Conservation (phyloP, 2,113 vertebrate species). For the Cyphomyrus plagiostoma region DNA sequence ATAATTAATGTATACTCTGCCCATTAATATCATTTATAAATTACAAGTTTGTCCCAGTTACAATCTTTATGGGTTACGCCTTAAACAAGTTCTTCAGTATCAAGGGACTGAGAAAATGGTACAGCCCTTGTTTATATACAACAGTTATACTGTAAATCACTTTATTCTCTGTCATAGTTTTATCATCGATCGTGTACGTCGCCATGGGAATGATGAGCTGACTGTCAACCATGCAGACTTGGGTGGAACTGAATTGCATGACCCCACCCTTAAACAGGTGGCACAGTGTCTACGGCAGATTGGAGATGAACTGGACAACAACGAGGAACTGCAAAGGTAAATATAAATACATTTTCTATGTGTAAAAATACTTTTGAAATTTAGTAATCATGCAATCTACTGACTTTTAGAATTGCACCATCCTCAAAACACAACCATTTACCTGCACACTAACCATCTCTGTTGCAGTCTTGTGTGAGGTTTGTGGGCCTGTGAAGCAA, state of each 20-base stretch:
- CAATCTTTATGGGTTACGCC: background rate
- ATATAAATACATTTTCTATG: background rate
- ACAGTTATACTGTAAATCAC: background rate
- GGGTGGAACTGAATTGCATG: slow-evolving; percentile 47
- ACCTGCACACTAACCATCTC: background rate
- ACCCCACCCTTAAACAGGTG: slow-evolving; percentile 68
- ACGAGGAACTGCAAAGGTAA: slow-evolving; percentile 73
- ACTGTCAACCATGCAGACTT: slow-evolving; percentile 49
- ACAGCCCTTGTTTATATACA: background rate
- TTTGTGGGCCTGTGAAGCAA: background rate
- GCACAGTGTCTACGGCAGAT: slow-evolving; percentile 77
- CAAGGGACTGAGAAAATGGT: background rate
- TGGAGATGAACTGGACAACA: slow-evolving; percentile 78
- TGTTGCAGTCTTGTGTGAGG: background rate
- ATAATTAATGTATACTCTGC: background rate
- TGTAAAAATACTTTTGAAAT: background rate
- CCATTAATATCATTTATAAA: background rate
- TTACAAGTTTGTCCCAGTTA: background rate
- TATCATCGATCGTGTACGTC: slow-evolving; percentile 55
- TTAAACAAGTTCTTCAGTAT: background rate
- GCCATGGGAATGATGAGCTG: slow-evolving; percentile 32
- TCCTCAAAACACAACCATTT: background rate
- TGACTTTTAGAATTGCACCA: background rate
- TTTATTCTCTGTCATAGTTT: slow-evolving; percentile 44
- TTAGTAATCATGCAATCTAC: background rate